Percentiles rank a stretch among this genome's conserved stretches.
These are phyloP conservation scores for Pseudoips prasinana DNA, from an alignment of 2,888 invertebrate species.

Conservation along the genomic window DNA sequence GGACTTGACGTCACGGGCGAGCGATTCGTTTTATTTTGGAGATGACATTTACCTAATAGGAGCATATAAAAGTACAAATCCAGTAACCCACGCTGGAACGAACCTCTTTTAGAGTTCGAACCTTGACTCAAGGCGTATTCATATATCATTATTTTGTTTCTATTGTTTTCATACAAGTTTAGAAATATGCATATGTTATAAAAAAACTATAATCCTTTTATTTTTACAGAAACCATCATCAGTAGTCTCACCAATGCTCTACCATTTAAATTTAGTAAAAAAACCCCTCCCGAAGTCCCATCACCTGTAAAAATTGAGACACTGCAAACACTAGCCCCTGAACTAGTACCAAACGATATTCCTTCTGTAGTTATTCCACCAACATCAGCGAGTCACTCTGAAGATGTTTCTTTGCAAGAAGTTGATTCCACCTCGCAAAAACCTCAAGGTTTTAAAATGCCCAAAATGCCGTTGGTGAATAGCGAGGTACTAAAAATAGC, in stretches of 20 bases:
- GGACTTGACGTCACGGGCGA: too few relatives aligned
- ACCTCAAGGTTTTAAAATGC: constrained; percentile 50
- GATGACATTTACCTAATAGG: too few relatives aligned
- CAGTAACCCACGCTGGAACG: too few relatives aligned
- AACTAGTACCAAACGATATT: constrained; percentile 52
- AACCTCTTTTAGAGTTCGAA: too few relatives aligned
- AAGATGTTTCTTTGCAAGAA: constrained; percentile 24
- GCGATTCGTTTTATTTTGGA: too few relatives aligned
- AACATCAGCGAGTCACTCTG: constrained; percentile 6
- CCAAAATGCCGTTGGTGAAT: constrained; percentile 65
- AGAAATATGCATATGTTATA: too few relatives aligned
- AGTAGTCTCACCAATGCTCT: constrained; percentile 65
- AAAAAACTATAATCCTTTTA: too few relatives aligned
- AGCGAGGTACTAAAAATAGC: constrained; percentile 60
- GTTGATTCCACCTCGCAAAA: constrained; percentile 23
- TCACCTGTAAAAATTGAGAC: constrained; percentile 58
- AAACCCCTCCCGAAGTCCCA: constrained; percentile 44
- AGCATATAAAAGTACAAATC: too few relatives aligned
- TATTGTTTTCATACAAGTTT: too few relatives aligned
- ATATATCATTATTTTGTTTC: too few relatives aligned
- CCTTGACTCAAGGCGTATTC: too few relatives aligned
- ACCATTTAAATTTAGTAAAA: constrained; percentile 55
- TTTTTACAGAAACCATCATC: constrained; percentile 59
- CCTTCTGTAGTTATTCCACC: constrained; percentile 35
- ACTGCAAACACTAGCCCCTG: constrained; percentile 57